These are phyloP conservation scores for Euwallacea fornicatus DNA, from an alignment of 1,140 invertebrate species.

Conservation along the genomic window DNA sequence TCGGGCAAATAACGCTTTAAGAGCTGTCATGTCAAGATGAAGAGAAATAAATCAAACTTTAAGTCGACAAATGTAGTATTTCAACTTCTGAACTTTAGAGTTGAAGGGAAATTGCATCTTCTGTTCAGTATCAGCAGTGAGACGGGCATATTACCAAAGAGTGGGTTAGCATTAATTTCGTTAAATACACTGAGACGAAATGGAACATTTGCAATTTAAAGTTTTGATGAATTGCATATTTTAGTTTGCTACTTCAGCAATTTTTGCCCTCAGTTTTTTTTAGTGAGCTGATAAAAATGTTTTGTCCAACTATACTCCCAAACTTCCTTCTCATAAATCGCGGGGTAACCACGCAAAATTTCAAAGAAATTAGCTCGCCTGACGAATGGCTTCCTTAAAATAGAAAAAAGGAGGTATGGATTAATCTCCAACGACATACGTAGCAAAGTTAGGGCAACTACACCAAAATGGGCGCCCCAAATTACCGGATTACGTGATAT, in stretches of 20 bases:
- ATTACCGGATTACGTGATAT: not conserved
- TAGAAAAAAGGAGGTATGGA: not conserved
- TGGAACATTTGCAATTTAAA: not conserved
- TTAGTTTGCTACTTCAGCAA: not conserved
- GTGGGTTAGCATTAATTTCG: not conserved
- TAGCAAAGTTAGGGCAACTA: not conserved
- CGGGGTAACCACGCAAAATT: no score
- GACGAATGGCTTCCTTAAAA: no score
- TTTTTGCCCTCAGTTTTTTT: no score
- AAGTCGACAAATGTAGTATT: no score
- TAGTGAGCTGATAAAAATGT: no score
- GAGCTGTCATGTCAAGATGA: no score
- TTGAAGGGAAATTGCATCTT: not conserved
- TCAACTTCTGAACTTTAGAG: not conserved
- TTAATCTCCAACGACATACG: not conserved
- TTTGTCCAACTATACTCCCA: no score
- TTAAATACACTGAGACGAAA: not conserved
- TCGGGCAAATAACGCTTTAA: no score
- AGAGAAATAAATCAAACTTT: no score
- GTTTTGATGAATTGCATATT: not conserved
- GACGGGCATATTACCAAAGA: not conserved
- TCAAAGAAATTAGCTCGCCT: no score
- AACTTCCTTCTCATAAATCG: no score
- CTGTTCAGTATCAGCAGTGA: not conserved
- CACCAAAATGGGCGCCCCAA: not conserved